Base-by-base conservation (phyloP, 2,888 invertebrate genomes). In the Allophyes oxyacanthae region DNA sequence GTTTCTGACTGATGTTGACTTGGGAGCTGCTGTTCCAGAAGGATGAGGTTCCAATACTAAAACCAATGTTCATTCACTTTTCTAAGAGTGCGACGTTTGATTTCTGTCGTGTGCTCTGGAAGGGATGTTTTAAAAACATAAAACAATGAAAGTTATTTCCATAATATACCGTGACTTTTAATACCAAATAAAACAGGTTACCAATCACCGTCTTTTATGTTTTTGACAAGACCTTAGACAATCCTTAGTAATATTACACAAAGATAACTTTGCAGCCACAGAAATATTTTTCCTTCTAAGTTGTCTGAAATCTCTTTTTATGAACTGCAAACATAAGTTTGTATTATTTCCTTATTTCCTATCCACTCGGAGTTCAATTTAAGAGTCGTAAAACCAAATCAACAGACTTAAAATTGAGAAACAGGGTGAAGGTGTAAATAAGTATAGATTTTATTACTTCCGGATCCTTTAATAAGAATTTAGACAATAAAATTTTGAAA, bases 371-470 rank as follows among this genome's bases (percentile, higher is more conserved):
- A 65, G 58, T 75, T 63, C 55, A 75, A 75, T 75, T 65, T 69
- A 61, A 65, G 0, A 61, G 66, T 75, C 76, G 49, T 75, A 75
- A 74, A 74, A 28, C 8, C 7, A 8, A 28, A 28, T 28, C 6
- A 28, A 46, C 45, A 44, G 46, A 65, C 52, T 72, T 57, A 6
- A 59, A 65, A 63, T 75, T 65, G 58, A 54, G 68, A 58, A 64
- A 60, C 36, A 60, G 58, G 76, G 56, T 30, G 54, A 58, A 68
- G 52, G 48, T 57, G 42, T 64, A 60, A 71, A 72, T 73, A 58
- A 63, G 40, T 44, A 42, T 38, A 25, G 13, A 15, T 72, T 74
- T 74, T 72, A 75, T 75, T 38, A 66, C 73, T 72, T 74, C 69
- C 72, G 51, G 10, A 54, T 60, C 55, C 46, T 62, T 54, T 52